Evolutionary conservation across 1,140 invertebrate species (phyloP).

Genomic region (Triops longicaudatus): DNA sequence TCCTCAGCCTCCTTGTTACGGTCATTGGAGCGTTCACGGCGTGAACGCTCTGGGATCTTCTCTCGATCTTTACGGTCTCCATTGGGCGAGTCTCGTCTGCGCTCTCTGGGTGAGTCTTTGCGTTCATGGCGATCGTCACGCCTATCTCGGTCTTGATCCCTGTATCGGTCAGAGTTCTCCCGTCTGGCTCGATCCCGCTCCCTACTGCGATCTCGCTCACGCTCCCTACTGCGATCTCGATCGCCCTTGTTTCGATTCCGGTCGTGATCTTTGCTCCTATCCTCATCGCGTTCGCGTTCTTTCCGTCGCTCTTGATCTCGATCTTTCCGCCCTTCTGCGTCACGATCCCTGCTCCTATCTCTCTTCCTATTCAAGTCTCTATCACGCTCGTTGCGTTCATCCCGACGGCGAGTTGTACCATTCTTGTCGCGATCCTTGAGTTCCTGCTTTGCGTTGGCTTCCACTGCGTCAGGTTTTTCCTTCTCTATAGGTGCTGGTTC

Average conservation of each 20-base stretch:
- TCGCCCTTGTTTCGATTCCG: slow-evolving; percentile 25
- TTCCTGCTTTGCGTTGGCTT: background rate
- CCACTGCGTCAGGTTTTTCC: background rate
- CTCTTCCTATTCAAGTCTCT: slow-evolving; percentile 7
- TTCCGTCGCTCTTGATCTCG: slow-evolving; percentile 26
- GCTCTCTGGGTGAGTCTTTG: background rate
- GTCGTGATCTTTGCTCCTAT: slow-evolving; percentile 18
- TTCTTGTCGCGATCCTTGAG: slow-evolving; percentile 25
- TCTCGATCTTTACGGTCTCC: background rate
- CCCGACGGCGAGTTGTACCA: slow-evolving; percentile 31
- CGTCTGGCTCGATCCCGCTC: background rate
- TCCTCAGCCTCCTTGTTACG: background rate
- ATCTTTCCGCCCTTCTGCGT: slow-evolving; percentile 20
- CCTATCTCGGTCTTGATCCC: background rate
- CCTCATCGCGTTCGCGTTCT: slow-evolving; percentile 20
- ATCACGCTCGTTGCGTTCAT: slow-evolving; percentile 30
- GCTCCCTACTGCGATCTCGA: slow-evolving; percentile 26
- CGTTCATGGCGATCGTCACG: slow-evolving; percentile 1
- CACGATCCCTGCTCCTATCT: slow-evolving; percentile 13
- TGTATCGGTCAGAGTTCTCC: background rate
- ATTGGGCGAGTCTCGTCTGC: background rate
- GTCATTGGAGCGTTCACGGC: slow-evolving; percentile 6
- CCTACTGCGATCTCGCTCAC: slow-evolving; percentile 20
- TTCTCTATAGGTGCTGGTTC: background rate
- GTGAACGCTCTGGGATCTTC: background rate